A percentile compares a stretch with the other conserved stretches of the same genome.
Conservation (phyloP, 2,797 vertebrate species). For the Pangasius mekongensis region DNA sequence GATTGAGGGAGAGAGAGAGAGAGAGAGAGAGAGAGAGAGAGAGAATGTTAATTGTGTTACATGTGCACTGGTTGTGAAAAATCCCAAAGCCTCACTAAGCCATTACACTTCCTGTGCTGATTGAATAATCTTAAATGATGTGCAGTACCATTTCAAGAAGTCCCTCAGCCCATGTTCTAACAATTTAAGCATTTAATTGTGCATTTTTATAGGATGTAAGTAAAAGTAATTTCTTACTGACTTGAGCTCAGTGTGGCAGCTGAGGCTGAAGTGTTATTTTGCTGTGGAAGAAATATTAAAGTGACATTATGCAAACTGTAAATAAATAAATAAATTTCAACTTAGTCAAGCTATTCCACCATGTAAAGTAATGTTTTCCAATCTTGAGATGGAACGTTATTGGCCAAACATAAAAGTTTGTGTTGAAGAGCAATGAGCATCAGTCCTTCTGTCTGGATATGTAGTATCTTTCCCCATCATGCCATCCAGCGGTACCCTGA, state of each 20-base stretch:
- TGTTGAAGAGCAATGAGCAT: background rate
- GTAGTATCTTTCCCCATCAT: background rate
- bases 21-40: background rate
- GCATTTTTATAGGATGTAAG: background rate
- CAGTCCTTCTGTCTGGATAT: background rate
- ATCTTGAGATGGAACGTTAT: background rate
- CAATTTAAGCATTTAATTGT: conserved; percentile 25
- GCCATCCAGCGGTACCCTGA: background rate
- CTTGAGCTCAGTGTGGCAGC: background rate
- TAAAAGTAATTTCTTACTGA: background rate
- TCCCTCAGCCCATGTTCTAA: conserved; percentile 21
- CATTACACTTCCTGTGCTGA: conserved; percentile 16
- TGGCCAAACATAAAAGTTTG: background rate
- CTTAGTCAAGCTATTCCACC: background rate
- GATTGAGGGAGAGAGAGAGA: background rate
- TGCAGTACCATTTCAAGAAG: conserved; percentile 12
- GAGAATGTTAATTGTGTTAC: background rate
- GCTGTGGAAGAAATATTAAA: background rate
- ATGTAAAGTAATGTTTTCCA: background rate
- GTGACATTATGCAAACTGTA: background rate
- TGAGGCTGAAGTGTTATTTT: background rate
- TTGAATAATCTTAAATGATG: conserved; percentile 34
- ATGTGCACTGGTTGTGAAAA: background rate
- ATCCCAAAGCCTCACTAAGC: conserved; percentile 20
- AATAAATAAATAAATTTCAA: background rate